Conservation (phyloP, 2,888 invertebrate genomes). For the Atrina japonica region DNA sequence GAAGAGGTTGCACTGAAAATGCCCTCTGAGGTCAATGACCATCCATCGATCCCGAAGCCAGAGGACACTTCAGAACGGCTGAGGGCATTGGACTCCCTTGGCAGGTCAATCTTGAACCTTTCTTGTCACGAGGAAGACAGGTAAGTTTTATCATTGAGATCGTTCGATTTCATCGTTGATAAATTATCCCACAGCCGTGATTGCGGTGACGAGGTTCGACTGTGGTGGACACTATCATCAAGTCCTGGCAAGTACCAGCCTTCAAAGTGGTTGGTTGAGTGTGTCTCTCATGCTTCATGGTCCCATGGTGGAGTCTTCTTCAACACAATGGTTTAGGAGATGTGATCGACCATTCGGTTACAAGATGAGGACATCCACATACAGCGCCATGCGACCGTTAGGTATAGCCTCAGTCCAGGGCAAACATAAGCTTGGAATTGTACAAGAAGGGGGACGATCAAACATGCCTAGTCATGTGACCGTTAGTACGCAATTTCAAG, state of each 20-base stretch:
- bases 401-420: slow-evolving; percentile 2
- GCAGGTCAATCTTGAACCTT: background rate
- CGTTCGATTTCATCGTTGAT: background rate
- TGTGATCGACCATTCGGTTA: background rate
- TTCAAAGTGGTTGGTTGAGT: background rate
- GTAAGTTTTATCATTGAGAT: background rate
- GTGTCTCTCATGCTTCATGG: slow-evolving; percentile 1
- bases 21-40: slow-evolving; percentile 1
- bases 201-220: no score
- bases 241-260: slow-evolving; percentile 9
- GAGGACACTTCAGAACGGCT: background rate
- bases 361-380: slow-evolving; percentile 4
- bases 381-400: slow-evolving; percentile 1
- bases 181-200: slow-evolving; percentile 1
- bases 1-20: slow-evolving; percentile 6
- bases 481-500: slow-evolving; percentile 6
- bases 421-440: slow-evolving; percentile 3
- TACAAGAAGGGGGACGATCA: slow-evolving; percentile 2
- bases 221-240: background rate
- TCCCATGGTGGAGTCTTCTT: slow-evolving; percentile 10
- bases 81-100: slow-evolving; percentile 2
- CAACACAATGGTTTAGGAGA: slow-evolving; percentile 15
- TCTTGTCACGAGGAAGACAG: background rate
- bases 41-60: slow-evolving; percentile 1
- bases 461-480: background rate